Base-by-base conservation (phyloP, 2,797 vertebrate genomes). In the Eidolon dupreanum region DNA sequence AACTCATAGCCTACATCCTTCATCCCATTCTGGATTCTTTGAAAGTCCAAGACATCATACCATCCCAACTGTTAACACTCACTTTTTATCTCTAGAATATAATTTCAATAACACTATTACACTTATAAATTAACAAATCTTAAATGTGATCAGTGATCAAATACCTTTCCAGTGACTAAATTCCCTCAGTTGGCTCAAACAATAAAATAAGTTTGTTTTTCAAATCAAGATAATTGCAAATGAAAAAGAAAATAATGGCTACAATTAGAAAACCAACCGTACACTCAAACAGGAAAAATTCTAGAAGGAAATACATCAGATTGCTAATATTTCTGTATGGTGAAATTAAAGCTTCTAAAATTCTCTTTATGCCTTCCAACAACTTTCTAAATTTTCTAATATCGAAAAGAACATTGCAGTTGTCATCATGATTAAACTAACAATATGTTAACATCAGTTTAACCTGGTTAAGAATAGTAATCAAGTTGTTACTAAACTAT, bases 301-400 rank as follows among this genome's bases (percentile, higher is more conserved):
- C 28, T 88, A 66, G 49, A 70, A 75, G 8, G 8, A 87, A 84
- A 79, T 71, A 28, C 0, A 28, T 95, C 19, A 88, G 75, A 89
- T 73, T 38, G 13, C 31, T 93, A 85, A 59, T 88, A 59, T 65
- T 84, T 86, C 24, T 75, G 8, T 92, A 6, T 46, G 4, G 24
- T 85, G 41, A 66, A 87, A 90, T 33, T 68, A 46, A 83, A 63
- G 46, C 41, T 81, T 92, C 88, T 43, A 24, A 87, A 90, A 84
- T 83, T 36, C 53, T 63, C 8, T 77, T 78, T 57, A 65, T 11
- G 22, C 12, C 22, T n/a, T 51, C 33, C 73, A 38, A 51, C n/a
- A 12, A 87, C 61, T 66, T 86, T 77, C 85, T 28, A 88, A 81
- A 92, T 92, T 90, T 88, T 12, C 28, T 51, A 55, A 53, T 19